Conservation (phyloP, 2,797 vertebrate species). For the Morelia viridis region DNA sequence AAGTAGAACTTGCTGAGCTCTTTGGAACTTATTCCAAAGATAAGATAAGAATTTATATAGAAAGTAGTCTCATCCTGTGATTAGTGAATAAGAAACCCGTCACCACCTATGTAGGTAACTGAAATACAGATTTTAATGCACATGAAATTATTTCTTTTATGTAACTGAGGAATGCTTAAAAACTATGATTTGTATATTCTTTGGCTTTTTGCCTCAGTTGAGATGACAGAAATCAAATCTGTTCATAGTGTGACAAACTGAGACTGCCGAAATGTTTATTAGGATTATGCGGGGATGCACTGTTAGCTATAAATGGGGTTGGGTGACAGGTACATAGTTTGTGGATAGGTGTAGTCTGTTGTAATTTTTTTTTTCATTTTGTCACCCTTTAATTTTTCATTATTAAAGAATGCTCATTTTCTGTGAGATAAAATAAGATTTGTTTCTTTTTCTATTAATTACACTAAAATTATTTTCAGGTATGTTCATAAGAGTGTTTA, state of each 20-base stretch:
- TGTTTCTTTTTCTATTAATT: not conserved
- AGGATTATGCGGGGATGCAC: not conserved
- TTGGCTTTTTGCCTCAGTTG: not conserved
- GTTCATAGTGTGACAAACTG: not conserved
- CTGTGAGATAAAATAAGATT: not conserved
- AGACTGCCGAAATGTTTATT: not conserved
- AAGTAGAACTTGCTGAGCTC: not conserved
- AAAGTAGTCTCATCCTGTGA: not conserved
- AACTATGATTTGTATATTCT: not conserved
- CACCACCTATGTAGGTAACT: not conserved
- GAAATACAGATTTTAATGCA: not conserved
- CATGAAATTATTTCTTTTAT: not conserved
- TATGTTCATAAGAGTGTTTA: not conserved
- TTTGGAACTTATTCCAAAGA: not conserved
- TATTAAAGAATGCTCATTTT: not conserved
- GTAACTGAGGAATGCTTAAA: not conserved
- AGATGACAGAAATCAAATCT: not conserved
- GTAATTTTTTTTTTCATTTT: not conserved
- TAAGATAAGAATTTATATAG: not conserved
- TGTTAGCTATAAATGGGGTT: not conserved
- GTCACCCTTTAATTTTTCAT: not conserved
- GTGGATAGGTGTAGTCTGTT: not conserved
- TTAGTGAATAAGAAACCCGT: not conserved
- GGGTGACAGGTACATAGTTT: not conserved
- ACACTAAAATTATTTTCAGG: not conserved